Conservation (phyloP, 2,888 invertebrate genomes). For the Pachycephus smyrnensis region DNA sequence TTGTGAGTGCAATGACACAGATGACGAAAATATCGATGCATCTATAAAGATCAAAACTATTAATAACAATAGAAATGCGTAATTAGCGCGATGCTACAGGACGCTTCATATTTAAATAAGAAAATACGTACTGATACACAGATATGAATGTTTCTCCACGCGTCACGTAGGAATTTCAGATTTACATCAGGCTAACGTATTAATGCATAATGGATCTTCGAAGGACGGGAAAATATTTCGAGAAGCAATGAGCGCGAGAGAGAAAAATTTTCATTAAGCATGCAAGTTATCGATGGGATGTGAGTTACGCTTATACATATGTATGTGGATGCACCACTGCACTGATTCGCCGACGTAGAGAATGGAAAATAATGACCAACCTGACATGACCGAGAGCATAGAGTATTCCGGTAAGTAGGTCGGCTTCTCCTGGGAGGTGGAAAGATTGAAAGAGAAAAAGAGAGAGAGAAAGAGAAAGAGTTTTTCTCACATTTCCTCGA, state of each 20-base stretch:
- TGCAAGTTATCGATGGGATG: not conserved
- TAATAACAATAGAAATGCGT: not conserved
- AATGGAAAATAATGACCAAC: not conserved
- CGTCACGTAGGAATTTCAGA: not conserved
- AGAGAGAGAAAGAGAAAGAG: too few relatives aligned
- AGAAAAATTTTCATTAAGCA: too few relatives aligned
- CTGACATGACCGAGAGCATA: not conserved
- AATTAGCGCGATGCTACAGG: not conserved
- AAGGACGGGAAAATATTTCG: not conserved
- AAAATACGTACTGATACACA: not conserved
- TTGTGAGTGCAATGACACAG: not conserved
- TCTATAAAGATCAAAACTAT: not conserved
- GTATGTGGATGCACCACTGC: not conserved
- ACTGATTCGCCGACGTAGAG: not conserved
- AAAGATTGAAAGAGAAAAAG: not conserved
- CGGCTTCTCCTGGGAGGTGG: not conserved
- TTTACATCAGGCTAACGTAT: not conserved
- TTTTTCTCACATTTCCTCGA: not conserved
- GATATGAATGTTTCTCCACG: not conserved
- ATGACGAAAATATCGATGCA: not conserved
- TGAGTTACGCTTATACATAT: not conserved
- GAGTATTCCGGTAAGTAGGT: not conserved
- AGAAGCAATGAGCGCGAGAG: not conserved
- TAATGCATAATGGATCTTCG: not conserved
- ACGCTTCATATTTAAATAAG: not conserved